Evolutionary conservation across 2,888 invertebrate genomes (phyloP), one percentile per base, ranked within the genome.

Genomic region (Drosophila helvetica): DNA sequence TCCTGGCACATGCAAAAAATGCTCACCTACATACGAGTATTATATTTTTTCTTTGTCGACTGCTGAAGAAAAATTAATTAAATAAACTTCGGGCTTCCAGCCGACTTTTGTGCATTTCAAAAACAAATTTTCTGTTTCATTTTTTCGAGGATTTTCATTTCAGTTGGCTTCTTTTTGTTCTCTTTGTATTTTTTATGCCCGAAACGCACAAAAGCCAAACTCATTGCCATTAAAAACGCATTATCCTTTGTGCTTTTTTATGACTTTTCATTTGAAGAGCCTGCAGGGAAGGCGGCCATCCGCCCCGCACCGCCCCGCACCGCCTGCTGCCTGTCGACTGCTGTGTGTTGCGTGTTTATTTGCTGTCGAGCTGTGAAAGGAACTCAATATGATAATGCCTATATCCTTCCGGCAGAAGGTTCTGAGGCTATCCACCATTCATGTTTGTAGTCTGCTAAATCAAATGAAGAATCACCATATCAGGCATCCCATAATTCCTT

Each of bases 181-280:
- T 86, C 86, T 73, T 87, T 68, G 64, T 53, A 43, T 73, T 64
- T 38, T 61, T 65, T 50, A 43, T 50, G 25, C 47, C 48, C 59
- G 68, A 42, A 50, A 66, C 57, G 73, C 69, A 78, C 78, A 82
- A 82, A 79, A 78, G 88, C 78, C 80, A 74, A 88, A 76, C 80
- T 82, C 86, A 67, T 88, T 80, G 83, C 80, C 88, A 88, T 83
- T 83, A 83, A 83, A 88, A 88, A 79, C 88, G 72, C 88, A 86
- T 83, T 83, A 83, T 83, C 80, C 80, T 86, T 86, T 88, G 88
- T 88, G 86, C 78, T 54, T 65, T 87, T 87, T 88, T 88, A 88
- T 88, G 80, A 80, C 86, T 82, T 88, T 86, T 79, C 71, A 82
- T 88, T 86, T 76, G 67, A 66, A 79, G 87, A 73, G 85, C 58